Conservation (phyloP, 2,113 vertebrate species). For the Phyllostomus hastatus region DNA sequence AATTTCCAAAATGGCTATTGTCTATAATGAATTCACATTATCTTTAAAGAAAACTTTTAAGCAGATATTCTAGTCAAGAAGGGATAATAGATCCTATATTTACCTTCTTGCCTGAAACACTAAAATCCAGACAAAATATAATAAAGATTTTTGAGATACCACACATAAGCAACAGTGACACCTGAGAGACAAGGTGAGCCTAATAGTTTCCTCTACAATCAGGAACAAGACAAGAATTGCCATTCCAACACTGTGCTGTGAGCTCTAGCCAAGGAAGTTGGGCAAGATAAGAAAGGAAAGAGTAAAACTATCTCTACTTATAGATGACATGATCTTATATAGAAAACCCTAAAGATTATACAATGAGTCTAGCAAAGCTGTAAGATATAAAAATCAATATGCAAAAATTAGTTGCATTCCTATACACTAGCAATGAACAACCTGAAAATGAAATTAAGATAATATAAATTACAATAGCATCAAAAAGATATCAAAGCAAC, state of each 20-base stretch:
- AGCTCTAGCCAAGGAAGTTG: not conserved
- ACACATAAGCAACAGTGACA: not conserved
- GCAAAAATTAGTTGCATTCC: not conserved
- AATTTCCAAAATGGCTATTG: not conserved
- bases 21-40: not conserved
- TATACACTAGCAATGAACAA: not conserved
- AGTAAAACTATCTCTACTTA: not conserved
- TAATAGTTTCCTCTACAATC: not conserved
- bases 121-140: not conserved
- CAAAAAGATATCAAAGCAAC: not conserved
- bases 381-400: not conserved
- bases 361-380: not conserved
- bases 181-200: not conserved
- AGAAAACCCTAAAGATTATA: not conserved
- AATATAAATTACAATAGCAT: not conserved
- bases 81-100: not conserved
- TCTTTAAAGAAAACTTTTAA: not conserved
- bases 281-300: not conserved
- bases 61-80: not conserved
- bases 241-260: not conserved
- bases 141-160: not conserved
- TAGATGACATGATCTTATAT: not conserved
- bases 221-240: not conserved
- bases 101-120: not conserved
- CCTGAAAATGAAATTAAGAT: not conserved